Percentiles rank a stretch among this genome's conserved stretches.
phyloP scores from a whole-genome alignment of 2,797 vertebrate genomes.

The Chelonia mydas region DNA sequence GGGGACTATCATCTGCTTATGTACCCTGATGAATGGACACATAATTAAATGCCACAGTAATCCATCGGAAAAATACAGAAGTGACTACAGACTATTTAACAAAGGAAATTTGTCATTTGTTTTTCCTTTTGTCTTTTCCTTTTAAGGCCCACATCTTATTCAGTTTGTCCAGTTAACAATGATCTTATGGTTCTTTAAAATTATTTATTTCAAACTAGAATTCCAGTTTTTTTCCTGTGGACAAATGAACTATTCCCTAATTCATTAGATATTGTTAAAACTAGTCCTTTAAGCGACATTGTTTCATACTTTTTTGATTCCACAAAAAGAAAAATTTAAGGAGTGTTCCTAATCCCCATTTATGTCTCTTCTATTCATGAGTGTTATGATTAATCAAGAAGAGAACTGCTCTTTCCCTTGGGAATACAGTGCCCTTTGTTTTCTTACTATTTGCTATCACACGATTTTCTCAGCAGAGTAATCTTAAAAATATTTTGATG shows the following conservation, averaged over 20 bases:
- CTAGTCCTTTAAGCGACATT: background rate
- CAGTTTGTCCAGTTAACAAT: background rate
- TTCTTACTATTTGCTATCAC: conserved; percentile 32
- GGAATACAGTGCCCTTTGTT: conserved; percentile 45
- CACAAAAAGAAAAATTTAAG: background rate
- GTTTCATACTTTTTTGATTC: background rate
- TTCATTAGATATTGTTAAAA: background rate
- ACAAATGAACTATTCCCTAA: background rate
- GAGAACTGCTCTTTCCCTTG: background rate
- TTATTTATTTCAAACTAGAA: background rate
- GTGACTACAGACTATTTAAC: background rate
- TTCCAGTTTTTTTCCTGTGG: background rate
- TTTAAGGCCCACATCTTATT: background rate
- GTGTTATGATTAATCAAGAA: background rate
- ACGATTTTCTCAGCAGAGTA: conserved; percentile 44
- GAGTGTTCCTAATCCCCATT: background rate
- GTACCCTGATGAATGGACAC: background rate
- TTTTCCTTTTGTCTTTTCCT: background rate
- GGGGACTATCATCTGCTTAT: background rate
- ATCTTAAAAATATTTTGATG: conserved; percentile 66
- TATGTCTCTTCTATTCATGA: background rate
- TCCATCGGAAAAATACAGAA: background rate
- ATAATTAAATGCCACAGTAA: background rate
- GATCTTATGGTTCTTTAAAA: background rate
- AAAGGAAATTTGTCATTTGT: background rate